Base-by-base conservation (phyloP, 2,797 vertebrate species). In the Clarias fuscus region DNA sequence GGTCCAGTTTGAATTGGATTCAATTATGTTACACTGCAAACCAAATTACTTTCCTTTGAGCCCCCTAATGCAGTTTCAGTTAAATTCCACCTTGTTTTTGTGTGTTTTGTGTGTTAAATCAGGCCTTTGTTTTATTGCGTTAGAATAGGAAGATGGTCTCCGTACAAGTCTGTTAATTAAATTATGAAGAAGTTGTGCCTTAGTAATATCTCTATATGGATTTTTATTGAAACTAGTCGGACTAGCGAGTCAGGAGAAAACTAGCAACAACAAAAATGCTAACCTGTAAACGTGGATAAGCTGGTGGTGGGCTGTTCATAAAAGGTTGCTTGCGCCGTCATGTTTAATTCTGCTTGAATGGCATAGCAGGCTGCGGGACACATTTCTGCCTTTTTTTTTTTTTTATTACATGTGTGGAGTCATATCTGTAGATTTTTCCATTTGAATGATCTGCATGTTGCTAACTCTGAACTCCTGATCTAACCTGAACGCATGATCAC, bases 401-500 rank as follows among this genome's bases (percentile, higher is more conserved):
- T 10, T 61, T 40, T 17, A 37, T 37, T 37, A 40, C 58, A 1
- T 1, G 11, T 13, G 33, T 48, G 27, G 20, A 58, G 37, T 84
- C 67, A 87, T 83, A 33, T 58, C 65, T 67, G 75, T 61, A 30
- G 27, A 48, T 40, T 72, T 59, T 79, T 72, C 58, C 6, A n/a
- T 72, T 68, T 72, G 65, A 33, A 77, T 87, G 76, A 58, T 62
- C 83, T 81, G 59, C 64, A 56, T 84, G 75, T 58, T 58, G 37
- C 82, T 73, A 65, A 56, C 82, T 8, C 65, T 78, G 78, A 82
- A n/a, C 64, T 83, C 76, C 86, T 62, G 59, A 82, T 58, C 83
- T 81, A 84, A 84, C 68, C 67, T 30, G 67, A 84, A 59, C 56
- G 56, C 73, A 72, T 87, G 82, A 13, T 58, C n/a, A 70, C 76